These are phyloP conservation scores for Proisotoma minuta DNA, from an alignment of 2,888 invertebrate species.

Conservation along the genomic window DNA sequence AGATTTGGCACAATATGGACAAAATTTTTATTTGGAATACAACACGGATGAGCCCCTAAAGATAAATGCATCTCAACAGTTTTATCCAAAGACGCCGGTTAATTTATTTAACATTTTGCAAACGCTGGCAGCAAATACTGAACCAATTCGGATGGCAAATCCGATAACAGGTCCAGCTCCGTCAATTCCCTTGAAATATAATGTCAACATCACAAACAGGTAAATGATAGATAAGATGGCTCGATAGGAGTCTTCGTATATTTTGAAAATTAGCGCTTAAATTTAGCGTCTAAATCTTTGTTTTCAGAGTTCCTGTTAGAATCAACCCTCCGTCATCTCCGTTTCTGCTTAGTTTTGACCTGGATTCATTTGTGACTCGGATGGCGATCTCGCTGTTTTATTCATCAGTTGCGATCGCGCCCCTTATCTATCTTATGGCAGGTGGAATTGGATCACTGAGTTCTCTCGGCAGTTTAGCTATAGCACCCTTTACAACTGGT, in stretches of 20 bases:
- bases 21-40: conserved; percentile 9
- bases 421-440: conserved; percentile 30
- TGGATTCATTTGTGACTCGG: conserved; percentile 26
- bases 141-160: conserved; percentile 1
- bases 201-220: neutral
- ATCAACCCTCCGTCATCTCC: conserved; percentile 18
- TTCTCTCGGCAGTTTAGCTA: neutral
- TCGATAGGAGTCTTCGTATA: too few relatives aligned
- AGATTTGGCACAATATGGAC: conserved; percentile 5
- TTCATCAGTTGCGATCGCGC: conserved; percentile 33
- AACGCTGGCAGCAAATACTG: conserved; percentile 19
- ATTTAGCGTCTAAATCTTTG: too few relatives aligned
- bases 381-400: conserved; percentile 33
- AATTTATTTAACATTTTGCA: conserved; percentile 28
- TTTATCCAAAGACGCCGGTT: conserved; percentile 23
- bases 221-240: neutral
- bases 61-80: neutral
- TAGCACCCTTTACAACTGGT: neutral
- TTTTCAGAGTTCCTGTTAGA: neutral
- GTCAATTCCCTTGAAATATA: neutral
- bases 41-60: neutral
- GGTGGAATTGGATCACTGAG: conserved; percentile 26
- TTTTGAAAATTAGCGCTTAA: too few relatives aligned
- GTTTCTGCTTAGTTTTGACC: conserved; percentile 28
- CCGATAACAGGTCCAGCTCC: neutral